Conservation (phyloP, 2,888 invertebrate genomes). For the Anthophora plumipes region DNA sequence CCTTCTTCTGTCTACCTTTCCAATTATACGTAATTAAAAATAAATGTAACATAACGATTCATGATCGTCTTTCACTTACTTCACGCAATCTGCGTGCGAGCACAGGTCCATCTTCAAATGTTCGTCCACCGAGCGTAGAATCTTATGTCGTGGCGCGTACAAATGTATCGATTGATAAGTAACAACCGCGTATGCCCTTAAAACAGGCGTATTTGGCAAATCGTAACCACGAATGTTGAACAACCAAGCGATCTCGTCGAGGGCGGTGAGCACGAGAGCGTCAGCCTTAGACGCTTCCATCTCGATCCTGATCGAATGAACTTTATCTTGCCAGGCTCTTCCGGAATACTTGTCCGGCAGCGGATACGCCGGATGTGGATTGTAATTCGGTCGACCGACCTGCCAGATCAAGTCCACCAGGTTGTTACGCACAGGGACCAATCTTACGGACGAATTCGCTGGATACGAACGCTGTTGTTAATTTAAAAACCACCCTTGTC, state of each 20-base stretch:
- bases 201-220: constrained; percentile 91
- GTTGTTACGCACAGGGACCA: constrained; percentile 88
- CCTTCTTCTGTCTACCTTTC: no score
- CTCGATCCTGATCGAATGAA: constrained; percentile 88
- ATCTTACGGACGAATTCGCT: constrained; percentile 85
- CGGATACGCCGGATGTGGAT: constrained; percentile 87
- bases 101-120: constrained; percentile 87
- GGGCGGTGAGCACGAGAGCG: constrained; percentile 93
- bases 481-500: constrained; percentile 1
- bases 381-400: constrained; percentile 87
- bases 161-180: constrained; percentile 88
- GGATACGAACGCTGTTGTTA: constrained; percentile 60
- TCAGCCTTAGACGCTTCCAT: constrained; percentile 88
- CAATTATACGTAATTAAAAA: no score
- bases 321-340: constrained; percentile 91
- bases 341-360: constrained; percentile 87
- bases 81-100: constrained; percentile 87
- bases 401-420: constrained; percentile 93
- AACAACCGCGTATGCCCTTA: constrained; percentile 91
- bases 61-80: constrained; percentile 84
- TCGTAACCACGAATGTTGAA: constrained; percentile 95
- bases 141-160: constrained; percentile 89
- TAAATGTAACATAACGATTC: no score
- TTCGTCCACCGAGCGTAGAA: constrained; percentile 83
- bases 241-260: constrained; percentile 95